These are phyloP conservation scores for Standfussiana lucernea DNA, from an alignment of 2,888 invertebrate species.

Conservation along the genomic window DNA sequence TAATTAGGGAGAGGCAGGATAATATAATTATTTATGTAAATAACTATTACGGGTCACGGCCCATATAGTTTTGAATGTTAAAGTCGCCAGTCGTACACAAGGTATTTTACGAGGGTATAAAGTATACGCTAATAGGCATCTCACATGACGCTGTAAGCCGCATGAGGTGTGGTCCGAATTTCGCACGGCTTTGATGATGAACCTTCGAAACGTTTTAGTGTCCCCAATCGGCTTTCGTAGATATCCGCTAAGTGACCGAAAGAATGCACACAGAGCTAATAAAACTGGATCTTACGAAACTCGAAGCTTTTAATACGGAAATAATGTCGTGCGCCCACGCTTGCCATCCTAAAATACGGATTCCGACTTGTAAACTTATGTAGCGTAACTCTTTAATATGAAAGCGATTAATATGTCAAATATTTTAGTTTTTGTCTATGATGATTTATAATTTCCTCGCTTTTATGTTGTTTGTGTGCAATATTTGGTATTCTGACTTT, in stretches of 20 bases:
- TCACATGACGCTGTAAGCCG: constrained; percentile 60
- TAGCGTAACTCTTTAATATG: constrained; percentile 73
- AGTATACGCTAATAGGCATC: constrained; percentile 68
- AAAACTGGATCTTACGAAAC: constrained; percentile 80
- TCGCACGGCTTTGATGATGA: constrained; percentile 80
- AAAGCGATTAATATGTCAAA: constrained; percentile 73
- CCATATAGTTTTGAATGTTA: constrained; percentile 65
- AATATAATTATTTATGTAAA: constrained; percentile 70
- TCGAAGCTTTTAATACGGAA: constrained; percentile 77
- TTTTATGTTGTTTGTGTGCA: constrained; percentile 67
- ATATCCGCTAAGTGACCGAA: constrained; percentile 83
- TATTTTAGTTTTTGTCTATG: constrained; percentile 70
- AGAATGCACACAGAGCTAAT: constrained; percentile 77
- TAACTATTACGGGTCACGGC: constrained; percentile 67
- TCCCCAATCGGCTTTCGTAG: constrained; percentile 77
- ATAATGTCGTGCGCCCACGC: constrained; percentile 81
- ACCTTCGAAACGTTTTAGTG: constrained; percentile 77
- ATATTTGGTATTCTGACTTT: constrained; percentile 65
- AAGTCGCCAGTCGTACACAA: constrained; percentile 49
- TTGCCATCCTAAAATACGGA: constrained; percentile 69
- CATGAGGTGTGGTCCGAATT: constrained; percentile 82
- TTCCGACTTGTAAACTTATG: constrained; percentile 71
- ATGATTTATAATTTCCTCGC: constrained; percentile 69
- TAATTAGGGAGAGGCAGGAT: constrained; percentile 66
- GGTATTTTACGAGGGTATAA: constrained; percentile 63